Evolutionary conservation across 2,888 invertebrate genomes (phyloP).

Genomic region (Anthrax anthrax): DNA sequence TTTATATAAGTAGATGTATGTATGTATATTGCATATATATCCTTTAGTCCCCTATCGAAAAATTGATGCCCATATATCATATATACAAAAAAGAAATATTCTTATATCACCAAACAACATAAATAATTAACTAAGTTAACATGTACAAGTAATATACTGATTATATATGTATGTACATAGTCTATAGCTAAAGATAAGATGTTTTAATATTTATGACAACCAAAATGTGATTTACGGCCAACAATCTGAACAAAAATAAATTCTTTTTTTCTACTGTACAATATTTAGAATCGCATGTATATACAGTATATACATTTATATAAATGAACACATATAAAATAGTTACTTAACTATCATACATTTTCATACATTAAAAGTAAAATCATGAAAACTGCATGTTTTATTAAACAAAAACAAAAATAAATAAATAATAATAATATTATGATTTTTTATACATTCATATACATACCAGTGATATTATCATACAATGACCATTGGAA

Average conservation of each 20-base stretch:
- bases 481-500: too few species aligned
- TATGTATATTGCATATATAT: too few species aligned
- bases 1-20: too few species aligned
- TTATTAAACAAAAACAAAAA: too few species aligned
- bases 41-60: neutral
- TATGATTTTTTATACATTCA: too few species aligned
- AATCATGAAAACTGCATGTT: too few species aligned
- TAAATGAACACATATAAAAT: too few species aligned
- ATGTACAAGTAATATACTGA: too few species aligned
- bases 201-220: conserved; percentile 36
- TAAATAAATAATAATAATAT: too few species aligned
- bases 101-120: conserved; percentile 19
- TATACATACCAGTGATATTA: too few species aligned
- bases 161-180: neutral
- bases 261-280: conserved; percentile 21
- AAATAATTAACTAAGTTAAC: conserved; percentile 34
- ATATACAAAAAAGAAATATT: neutral
- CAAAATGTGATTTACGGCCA: conserved; percentile 23
- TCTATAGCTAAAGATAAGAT: conserved; percentile 25
- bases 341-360: too few species aligned
- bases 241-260: conserved; percentile 26
- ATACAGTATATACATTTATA: neutral
- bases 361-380: too few species aligned
- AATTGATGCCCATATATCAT: conserved; percentile 6
- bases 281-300: neutral